Percentiles rank a stretch among this genome's conserved stretches.
phyloP scores from a whole-genome alignment of 1,140 invertebrate species.

The Nasonia giraulti region DNA sequence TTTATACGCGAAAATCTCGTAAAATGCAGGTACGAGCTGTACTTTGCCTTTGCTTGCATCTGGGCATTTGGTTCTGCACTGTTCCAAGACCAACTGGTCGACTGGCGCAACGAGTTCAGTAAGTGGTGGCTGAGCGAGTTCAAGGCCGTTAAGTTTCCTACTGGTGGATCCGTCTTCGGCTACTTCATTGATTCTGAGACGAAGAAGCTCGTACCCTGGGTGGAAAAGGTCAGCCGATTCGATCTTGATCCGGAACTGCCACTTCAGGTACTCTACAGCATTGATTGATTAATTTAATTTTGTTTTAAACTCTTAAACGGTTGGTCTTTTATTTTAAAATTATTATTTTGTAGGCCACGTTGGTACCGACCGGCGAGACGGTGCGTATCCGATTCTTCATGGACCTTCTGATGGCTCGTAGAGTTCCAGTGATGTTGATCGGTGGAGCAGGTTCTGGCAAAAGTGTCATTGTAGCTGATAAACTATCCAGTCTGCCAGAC shows the following conservation, averaged over 20 bases:
- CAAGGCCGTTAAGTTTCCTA: slow-evolving; percentile 92
- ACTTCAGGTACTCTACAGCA: slow-evolving; percentile 79
- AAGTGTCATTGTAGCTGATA: slow-evolving; percentile 89
- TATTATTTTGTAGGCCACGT: slow-evolving; percentile 75
- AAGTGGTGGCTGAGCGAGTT: slow-evolving; percentile 95
- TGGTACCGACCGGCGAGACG: slow-evolving; percentile 94
- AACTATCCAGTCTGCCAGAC: slow-evolving; percentile 84
- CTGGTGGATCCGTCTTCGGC: slow-evolving; percentile 88
- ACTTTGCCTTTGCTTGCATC: slow-evolving; percentile 92
- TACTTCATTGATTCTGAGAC: slow-evolving; percentile 91
- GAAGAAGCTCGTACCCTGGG: slow-evolving; percentile 91
- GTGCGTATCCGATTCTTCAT: slow-evolving; percentile 92
- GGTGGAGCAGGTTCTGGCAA: slow-evolving; percentile 92
- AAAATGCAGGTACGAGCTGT: slow-evolving; percentile 85
- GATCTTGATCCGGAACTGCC: slow-evolving; percentile 91
- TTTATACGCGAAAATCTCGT: not conserved
- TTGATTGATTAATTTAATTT: not conserved
- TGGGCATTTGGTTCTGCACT: slow-evolving; percentile 96
- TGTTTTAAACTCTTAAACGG: not conserved
- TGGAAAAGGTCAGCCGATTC: slow-evolving; percentile 84
- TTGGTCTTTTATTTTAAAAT: not conserved
- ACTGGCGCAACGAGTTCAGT: slow-evolving; percentile 94
- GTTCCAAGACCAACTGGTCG: slow-evolving; percentile 90
- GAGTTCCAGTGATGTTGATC: slow-evolving; percentile 92
- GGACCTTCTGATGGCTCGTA: slow-evolving; percentile 87